Percentiles rank a stretch among this genome's conserved stretches.
Conservation (phyloP, 2,797 vertebrate species). For the Argya squamiceps region DNA sequence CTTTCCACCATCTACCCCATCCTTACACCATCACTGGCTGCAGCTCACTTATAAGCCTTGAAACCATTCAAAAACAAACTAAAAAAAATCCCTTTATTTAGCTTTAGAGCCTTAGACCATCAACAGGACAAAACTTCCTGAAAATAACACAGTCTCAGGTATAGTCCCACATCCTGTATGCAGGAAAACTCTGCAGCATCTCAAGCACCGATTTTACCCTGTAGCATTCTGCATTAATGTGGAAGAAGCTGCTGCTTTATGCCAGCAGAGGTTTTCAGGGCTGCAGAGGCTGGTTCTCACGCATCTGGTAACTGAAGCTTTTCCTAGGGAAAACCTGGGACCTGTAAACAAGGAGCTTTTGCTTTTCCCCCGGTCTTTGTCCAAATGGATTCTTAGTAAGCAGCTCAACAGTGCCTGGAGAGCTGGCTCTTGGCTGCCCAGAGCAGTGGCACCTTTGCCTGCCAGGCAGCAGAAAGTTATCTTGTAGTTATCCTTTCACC, state of each 20-base stretch:
- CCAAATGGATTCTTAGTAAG: neutral
- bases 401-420: neutral
- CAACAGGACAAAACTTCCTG: neutral
- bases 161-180: neutral
- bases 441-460: neutral
- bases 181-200: neutral
- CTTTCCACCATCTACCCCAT: rapidly evolving
- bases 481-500: neutral
- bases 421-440: neutral
- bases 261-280: neutral
- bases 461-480: neutral
- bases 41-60: neutral
- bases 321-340: neutral
- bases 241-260: neutral
- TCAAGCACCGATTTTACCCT: neutral
- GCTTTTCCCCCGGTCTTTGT: neutral
- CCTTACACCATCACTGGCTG: neutral
- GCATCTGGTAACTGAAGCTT: neutral
- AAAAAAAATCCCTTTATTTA: neutral
- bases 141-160: neutral
- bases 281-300: neutral
- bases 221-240: neutral
- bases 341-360: neutral
- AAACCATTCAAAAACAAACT: neutral
- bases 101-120: neutral